Evolutionary conservation across 2,888 invertebrate species (phyloP).

Genomic region (Xestia ashworthii): DNA sequence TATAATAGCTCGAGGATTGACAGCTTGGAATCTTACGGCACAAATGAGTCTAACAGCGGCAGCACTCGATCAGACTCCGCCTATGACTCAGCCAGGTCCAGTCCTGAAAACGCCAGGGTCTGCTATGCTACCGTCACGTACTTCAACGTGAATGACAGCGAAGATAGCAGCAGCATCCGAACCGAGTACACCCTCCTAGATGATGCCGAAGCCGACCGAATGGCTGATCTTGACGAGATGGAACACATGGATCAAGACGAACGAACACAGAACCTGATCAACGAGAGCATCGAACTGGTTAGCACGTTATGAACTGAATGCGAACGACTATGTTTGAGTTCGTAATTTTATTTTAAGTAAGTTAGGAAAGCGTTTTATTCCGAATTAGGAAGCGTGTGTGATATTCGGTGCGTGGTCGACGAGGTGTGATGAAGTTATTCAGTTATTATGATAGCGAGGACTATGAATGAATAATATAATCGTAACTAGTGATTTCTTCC

Average conservation of each 20-base stretch:
- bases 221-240: slow-evolving; percentile 70
- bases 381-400: slow-evolving; percentile 62
- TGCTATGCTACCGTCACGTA: slow-evolving; percentile 87
- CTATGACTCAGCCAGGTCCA: slow-evolving; percentile 85
- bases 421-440: slow-evolving; percentile 49
- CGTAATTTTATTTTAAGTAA: slow-evolving; percentile 20
- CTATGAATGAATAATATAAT: slow-evolving; percentile 30
- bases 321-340: slow-evolving; percentile 8
- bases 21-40: slow-evolving; percentile 78
- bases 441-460: slow-evolving; percentile 30
- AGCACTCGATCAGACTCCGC: slow-evolving; percentile 83
- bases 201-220: slow-evolving; percentile 75
- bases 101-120: slow-evolving; percentile 78
- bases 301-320: slow-evolving; percentile 83
- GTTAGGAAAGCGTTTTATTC: slow-evolving; percentile 38
- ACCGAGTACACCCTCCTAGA: slow-evolving; percentile 87
- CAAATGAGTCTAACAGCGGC: slow-evolving; percentile 76
- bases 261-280: slow-evolving; percentile 85
- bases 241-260: slow-evolving; percentile 78
- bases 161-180: slow-evolving; percentile 86
- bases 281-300: slow-evolving; percentile 86
- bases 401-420: slow-evolving; percentile 64
- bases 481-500: slow-evolving; percentile 17
- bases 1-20: slow-evolving; percentile 81
- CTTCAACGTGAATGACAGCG: slow-evolving; percentile 86